These are phyloP conservation scores for Sesia apiformis DNA, from an alignment of 2,888 invertebrate genomes.

Conservation along the genomic window DNA sequence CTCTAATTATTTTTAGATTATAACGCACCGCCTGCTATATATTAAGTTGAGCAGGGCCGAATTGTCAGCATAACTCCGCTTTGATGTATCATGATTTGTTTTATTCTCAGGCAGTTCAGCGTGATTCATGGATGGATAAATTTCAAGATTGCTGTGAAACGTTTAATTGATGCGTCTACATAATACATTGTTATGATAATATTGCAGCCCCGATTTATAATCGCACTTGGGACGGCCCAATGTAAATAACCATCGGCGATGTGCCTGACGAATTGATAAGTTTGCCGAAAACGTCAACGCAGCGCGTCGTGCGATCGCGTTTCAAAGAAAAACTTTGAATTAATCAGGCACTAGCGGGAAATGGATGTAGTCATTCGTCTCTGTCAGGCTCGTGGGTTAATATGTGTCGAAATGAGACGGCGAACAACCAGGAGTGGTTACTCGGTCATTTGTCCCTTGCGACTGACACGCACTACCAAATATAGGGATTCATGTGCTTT, in stretches of 20 bases:
- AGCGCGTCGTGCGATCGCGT: conserved; percentile 43
- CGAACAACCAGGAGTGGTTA: conserved; percentile 55
- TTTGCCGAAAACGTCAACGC: conserved; percentile 52
- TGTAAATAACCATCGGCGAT: conserved; percentile 9
- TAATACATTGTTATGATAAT: conserved; percentile 56
- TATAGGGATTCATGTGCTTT: conserved; percentile 28
- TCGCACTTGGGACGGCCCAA: conserved; percentile 2
- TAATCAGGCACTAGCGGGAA: conserved; percentile 57
- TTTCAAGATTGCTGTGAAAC: conserved; percentile 59
- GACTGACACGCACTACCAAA: conserved; percentile 45
- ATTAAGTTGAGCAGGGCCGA: conserved; percentile 64
- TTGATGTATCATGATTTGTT: conserved; percentile 71
- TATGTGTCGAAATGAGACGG: conserved; percentile 42
- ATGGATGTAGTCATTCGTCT: conserved; percentile 53
- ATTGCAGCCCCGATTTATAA: conserved; percentile 25
- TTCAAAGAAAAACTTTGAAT: conserved; percentile 67
- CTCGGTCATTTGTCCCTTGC: conserved; percentile 57
- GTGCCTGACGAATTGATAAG: conserved; percentile 42
- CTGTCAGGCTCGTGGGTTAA: conserved; percentile 38
- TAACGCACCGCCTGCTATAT: conserved; percentile 70
- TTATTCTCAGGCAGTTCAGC: conserved; percentile 62
- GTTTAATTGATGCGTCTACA: conserved; percentile 57
- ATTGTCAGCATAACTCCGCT: conserved; percentile 73
- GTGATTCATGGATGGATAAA: conserved; percentile 69
- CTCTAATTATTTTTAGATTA: conserved; percentile 75